Evolutionary conservation across 2,797 vertebrate species (phyloP), one percentile per base, ranked within the genome.

Genomic region (Semaprochilodus insignis): DNA sequence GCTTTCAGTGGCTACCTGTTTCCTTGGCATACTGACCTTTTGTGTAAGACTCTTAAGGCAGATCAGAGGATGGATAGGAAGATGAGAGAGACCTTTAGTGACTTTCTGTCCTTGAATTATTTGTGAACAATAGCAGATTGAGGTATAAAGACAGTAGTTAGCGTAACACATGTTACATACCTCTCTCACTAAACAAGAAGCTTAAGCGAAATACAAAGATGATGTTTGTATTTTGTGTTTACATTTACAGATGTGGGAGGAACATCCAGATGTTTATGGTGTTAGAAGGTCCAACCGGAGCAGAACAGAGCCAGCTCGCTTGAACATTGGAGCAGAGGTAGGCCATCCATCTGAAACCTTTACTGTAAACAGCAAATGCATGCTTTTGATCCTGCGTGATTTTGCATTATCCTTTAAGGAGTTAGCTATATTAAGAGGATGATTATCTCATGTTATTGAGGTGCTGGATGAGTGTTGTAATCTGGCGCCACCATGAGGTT

Each of bases 251-350:
- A 99, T 99, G 98, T 99, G 98, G 98, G 98, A 99, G 90, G 98
- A 99, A 88, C 99, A 99, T 93, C 98, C 98, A 89, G 98, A 99
- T 93, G 96, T 99, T 89, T 99, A 99, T 88, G 98, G 98, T 78
- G 97, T 99, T 90, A 96, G 98, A 92, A 94, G 98, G 90, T 99
- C 98, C 86, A 99, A 97, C 91, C 96, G 98, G 90, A 99, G 98
- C 91, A 95, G 98, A 94, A 97, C 99, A 91, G 98, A 99, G 78
- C 98, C 98, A 0, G 96, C 97, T 81, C 96, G 98, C 84, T 96
- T 99, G 90, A 99, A 98, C 94, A 96, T 99, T 81, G 97, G 98
- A 90, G 97, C 97, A 87, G 97, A 97, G 97, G 98, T 99, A 95
- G 97, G 96, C 34, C 40, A 75, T 21, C 31, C 17, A 48, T 44